Conservation (phyloP, 2,888 invertebrate genomes). For the Troides oblongomaculatus region DNA sequence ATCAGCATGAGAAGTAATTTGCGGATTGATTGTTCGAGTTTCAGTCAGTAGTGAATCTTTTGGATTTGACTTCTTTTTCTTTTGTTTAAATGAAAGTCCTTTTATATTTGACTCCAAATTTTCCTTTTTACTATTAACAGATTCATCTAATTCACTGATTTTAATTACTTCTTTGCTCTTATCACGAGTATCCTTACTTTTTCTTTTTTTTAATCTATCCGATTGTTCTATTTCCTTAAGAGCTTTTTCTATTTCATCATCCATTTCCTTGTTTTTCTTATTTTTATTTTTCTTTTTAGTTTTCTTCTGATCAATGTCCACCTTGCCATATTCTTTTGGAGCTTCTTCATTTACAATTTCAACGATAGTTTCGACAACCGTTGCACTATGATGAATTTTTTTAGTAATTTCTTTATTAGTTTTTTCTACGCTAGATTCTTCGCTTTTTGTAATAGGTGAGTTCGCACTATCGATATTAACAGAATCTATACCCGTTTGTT, state of each 20-base stretch:
- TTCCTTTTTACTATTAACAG: constrained; percentile 5
- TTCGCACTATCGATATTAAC: not conserved
- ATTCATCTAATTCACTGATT: constrained; percentile 32
- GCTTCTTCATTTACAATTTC: constrained; percentile 37
- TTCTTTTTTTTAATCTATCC: constrained; percentile 63
- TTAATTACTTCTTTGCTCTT: constrained; percentile 44
- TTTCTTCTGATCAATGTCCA: constrained; percentile 52
- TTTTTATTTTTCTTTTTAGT: constrained; percentile 63
- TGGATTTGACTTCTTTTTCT: constrained; percentile 41
- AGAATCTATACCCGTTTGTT: constrained; percentile 33
- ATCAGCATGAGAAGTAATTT: not conserved
- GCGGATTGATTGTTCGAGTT: not conserved
- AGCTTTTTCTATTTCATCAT: constrained; percentile 70
- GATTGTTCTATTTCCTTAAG: constrained; percentile 70
- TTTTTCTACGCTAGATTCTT: constrained; percentile 32
- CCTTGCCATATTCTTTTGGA: constrained; percentile 35
- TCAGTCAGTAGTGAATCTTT: constrained; percentile 33
- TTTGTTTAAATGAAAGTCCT: constrained; percentile 35
- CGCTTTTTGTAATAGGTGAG: constrained; percentile 1
- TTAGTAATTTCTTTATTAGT: constrained; percentile 44
- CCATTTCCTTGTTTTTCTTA: constrained; percentile 57
- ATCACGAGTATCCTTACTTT: constrained; percentile 49
- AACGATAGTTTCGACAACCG: constrained; percentile 49
- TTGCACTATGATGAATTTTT: constrained; percentile 58
- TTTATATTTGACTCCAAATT: constrained; percentile 31